Evolutionary conservation across 2,888 invertebrate species (phyloP).

Genomic region (Willowsia nigromaculata): DNA sequence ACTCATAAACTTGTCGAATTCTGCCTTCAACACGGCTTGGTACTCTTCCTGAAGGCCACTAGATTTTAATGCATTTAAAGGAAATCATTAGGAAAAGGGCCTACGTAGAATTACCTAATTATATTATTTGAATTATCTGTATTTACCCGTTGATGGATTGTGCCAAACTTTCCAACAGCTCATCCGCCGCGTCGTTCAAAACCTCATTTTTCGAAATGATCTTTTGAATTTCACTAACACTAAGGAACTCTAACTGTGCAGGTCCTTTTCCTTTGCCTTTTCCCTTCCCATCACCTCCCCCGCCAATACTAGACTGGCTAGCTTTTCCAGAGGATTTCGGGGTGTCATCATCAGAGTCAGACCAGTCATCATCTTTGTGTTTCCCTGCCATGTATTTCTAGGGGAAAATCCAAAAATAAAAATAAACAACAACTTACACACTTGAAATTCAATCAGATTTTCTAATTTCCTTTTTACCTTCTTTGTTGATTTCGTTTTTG

Average conservation of each 20-base stretch:
- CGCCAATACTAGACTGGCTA: background rate
- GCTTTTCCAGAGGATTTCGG: conserved; percentile 37
- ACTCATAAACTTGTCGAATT: conserved; percentile 77
- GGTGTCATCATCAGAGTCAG: conserved; percentile 85
- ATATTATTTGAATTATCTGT: background rate
- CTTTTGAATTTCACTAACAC: conserved; percentile 85
- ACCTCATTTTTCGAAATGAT: conserved; percentile 82
- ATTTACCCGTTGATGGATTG: conserved; percentile 85
- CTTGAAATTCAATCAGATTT: background rate
- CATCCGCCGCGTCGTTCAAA: conserved; percentile 85
- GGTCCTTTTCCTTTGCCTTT: conserved; percentile 61
- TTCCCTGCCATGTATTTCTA: conserved; percentile 77
- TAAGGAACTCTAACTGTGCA: conserved; percentile 85
- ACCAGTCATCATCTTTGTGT: conserved; percentile 84
- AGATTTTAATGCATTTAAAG: too few relatives aligned
- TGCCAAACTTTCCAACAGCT: conserved; percentile 86
- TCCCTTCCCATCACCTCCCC: background rate
- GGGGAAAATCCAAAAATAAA: too few relatives aligned
- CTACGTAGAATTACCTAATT: background rate
- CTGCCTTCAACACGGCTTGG: conserved; percentile 84
- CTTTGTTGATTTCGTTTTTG: conserved; percentile 95
- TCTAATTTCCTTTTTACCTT: conserved; percentile 83
- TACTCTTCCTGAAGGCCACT: conserved; percentile 83
- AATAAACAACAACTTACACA: too few relatives aligned
- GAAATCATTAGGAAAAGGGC: too few relatives aligned